These are phyloP conservation scores for Cirrhinus molitorella DNA, from an alignment of 2,797 vertebrate species.

Conservation along the genomic window DNA sequence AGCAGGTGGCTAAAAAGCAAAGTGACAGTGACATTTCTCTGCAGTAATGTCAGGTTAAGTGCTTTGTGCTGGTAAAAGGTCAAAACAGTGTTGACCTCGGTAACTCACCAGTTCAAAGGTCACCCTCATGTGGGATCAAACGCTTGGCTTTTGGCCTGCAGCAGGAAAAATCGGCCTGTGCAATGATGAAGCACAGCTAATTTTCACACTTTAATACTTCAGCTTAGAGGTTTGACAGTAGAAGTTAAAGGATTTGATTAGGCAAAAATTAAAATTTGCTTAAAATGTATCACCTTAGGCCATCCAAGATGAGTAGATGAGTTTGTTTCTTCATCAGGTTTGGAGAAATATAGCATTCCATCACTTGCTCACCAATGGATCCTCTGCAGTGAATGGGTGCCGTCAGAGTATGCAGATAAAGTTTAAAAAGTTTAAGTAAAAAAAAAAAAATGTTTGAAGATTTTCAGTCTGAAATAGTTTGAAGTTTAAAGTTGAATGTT, in stretches of 20 bases:
- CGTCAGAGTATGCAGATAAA: too few relatives aligned
- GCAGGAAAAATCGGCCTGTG: background rate
- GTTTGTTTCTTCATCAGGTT: background rate
- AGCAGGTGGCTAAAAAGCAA: background rate
- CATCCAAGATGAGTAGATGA: background rate
- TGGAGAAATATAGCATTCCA: background rate
- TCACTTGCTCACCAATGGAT: background rate
- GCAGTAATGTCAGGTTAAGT: background rate
- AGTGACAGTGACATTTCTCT: background rate
- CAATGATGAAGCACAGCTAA: background rate
- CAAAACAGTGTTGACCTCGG: background rate
- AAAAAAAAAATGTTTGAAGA: too few relatives aligned
- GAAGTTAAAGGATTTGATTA: too few relatives aligned
- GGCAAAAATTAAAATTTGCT: background rate
- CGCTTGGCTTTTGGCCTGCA: background rate
- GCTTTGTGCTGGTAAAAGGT: background rate
- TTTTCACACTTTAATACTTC: background rate
- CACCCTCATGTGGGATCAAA: background rate
- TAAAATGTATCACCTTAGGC: background rate
- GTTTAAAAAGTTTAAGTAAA: too few relatives aligned
- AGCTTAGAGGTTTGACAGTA: background rate
- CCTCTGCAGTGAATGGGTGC: conserved; percentile 6
- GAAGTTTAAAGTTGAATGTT: too few relatives aligned
- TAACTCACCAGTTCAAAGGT: conserved; percentile 14
- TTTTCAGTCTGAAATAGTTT: too few relatives aligned